Evolutionary conservation across 2,888 invertebrate genomes (phyloP).

Genomic region (Stegana nigrithorax): DNA sequence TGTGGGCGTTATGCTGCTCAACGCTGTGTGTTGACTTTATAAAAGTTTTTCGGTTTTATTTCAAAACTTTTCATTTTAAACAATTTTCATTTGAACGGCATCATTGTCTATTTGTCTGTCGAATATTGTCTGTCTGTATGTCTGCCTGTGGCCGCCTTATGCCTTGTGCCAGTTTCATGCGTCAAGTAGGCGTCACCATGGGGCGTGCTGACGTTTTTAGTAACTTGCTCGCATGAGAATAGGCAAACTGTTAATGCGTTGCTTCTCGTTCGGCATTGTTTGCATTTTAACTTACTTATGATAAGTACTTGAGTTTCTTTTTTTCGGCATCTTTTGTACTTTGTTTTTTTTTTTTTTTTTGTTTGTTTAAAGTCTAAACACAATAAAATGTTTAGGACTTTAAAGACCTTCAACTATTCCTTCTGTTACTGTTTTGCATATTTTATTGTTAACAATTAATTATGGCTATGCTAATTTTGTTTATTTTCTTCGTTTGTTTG

Average conservation of each 20-base stretch:
- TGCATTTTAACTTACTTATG: slow-evolving; percentile 7
- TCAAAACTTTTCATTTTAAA: slow-evolving; percentile 10
- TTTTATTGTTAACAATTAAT: not conserved
- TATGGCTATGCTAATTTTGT: not conserved
- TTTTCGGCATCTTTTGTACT: too few relatives aligned
- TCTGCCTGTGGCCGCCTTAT: not conserved
- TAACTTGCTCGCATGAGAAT: not conserved
- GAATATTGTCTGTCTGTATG: not conserved
- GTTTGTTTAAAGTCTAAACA: not conserved
- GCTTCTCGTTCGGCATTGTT: too few relatives aligned
- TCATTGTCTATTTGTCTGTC: not conserved
- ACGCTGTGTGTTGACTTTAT: too few relatives aligned
- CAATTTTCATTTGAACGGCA: slow-evolving; percentile 5
- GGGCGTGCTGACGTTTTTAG: too few relatives aligned
- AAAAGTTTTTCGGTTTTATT: slow-evolving; percentile 5
- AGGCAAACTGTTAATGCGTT: too few relatives aligned
- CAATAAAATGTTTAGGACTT: not conserved
- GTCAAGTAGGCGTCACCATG: too few relatives aligned
- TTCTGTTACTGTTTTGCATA: not conserved
- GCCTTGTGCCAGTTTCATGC: too few relatives aligned
- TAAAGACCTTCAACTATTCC: not conserved
- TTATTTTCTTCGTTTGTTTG: not conserved
- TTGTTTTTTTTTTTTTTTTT: not conserved
- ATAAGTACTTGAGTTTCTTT: not conserved
- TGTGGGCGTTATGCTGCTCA: too few relatives aligned